phyloP scores from a whole-genome alignment of 2,888 invertebrate species.

The Meghimatium bilineatum region DNA sequence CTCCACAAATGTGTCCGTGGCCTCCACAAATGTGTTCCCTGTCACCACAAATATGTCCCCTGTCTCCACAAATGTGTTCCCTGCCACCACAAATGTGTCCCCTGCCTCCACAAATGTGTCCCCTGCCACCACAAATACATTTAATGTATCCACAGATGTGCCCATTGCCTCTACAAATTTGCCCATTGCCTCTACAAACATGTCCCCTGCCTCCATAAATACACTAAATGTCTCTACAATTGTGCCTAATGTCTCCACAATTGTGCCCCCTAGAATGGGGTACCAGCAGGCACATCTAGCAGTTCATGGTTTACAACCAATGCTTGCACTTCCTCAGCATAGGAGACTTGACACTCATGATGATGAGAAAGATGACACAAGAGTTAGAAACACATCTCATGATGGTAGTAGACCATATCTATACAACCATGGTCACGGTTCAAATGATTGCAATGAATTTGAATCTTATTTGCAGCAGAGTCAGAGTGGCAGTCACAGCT shows the following conservation, averaged over 20 bases:
- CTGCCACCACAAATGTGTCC: too few relatives aligned
- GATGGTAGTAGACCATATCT: conserved; percentile 25
- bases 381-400: conserved; percentile 24
- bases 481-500: background rate
- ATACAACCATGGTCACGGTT: conserved; percentile 26
- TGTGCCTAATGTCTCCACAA: conserved; percentile 1
- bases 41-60: background rate
- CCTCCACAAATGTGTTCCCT: background rate
- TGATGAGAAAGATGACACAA: conserved; percentile 52
- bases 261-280: background rate
- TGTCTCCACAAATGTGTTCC: too few relatives aligned
- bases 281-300: background rate
- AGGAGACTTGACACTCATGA: conserved; percentile 13
- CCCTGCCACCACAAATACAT: too few relatives aligned
- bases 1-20: background rate
- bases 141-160: background rate
- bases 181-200: background rate
- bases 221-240: background rate
- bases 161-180: too few relatives aligned
- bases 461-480: conserved; percentile 9
- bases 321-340: background rate
- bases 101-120: background rate
- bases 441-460: conserved; percentile 29
- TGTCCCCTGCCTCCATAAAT: too few relatives aligned
- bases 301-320: conserved; percentile 14